phyloP scores from a whole-genome alignment of 2,888 invertebrate genomes.

The Meiosimyza platycephala region DNA sequence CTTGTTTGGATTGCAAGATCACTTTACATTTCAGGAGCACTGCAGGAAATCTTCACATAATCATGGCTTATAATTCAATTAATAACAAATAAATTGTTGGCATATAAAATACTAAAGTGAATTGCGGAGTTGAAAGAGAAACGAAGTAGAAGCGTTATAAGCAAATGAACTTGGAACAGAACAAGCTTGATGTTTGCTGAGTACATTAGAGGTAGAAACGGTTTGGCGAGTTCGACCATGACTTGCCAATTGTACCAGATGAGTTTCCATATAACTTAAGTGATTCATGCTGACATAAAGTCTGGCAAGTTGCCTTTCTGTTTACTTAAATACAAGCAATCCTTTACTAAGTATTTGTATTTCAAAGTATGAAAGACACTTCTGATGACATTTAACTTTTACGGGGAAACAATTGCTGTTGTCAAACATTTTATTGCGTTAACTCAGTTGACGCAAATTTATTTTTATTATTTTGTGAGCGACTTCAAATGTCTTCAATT shows the following conservation, averaged over 20 bases:
- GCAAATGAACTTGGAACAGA: background rate
- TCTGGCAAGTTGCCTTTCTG: constrained; percentile 6
- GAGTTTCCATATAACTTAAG: background rate
- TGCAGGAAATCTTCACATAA: constrained; percentile 63
- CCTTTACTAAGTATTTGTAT: too few relatives aligned
- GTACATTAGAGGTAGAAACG: background rate
- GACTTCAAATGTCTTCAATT: too few relatives aligned
- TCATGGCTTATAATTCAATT: constrained; percentile 66
- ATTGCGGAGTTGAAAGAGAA: background rate
- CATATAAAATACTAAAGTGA: background rate
- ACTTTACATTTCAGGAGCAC: constrained; percentile 37
- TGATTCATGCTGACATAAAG: constrained; percentile 6
- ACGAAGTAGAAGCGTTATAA: background rate
- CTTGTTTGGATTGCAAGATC: constrained; percentile 20
- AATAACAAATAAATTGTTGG: constrained; percentile 51
- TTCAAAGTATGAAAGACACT: too few relatives aligned
- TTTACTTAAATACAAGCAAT: too few relatives aligned
- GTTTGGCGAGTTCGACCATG: background rate
- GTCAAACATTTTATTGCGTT: too few relatives aligned
- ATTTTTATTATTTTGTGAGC: too few relatives aligned
- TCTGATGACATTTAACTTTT: too few relatives aligned
- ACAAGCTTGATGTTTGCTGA: background rate
- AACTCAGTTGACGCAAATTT: too few relatives aligned
- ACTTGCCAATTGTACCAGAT: constrained; percentile 9
- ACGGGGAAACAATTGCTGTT: too few relatives aligned